Evolutionary conservation across 2,113 vertebrate species (phyloP).

Genomic region (Melospiza georgiana): DNA sequence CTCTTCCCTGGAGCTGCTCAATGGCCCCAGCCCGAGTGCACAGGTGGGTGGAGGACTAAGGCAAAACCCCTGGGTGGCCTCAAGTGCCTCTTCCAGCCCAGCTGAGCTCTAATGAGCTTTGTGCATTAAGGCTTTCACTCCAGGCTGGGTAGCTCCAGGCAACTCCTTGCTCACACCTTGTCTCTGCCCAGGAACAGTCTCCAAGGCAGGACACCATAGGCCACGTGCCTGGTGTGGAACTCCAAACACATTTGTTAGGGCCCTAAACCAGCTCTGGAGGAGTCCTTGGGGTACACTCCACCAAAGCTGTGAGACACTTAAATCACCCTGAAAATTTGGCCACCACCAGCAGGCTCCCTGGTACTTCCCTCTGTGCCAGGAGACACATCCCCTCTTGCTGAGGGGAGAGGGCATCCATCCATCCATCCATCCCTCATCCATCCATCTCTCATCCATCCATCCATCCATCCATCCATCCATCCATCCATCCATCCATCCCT

Average conservation of each 20-base stretch:
- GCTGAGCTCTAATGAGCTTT: constrained; percentile 2
- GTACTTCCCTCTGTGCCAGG: background rate
- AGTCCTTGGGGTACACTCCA: background rate
- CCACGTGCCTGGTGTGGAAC: background rate
- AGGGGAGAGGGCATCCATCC: background rate
- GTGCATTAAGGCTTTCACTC: constrained; percentile 38
- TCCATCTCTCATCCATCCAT: background rate
- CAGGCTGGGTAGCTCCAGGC: background rate
- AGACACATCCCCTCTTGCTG: background rate
- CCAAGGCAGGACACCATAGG: background rate
- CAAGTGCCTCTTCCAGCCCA: background rate
- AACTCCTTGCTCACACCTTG: background rate
- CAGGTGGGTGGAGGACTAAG: background rate
- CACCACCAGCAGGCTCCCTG: background rate
- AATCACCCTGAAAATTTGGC: background rate
- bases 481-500: background rate
- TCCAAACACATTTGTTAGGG: background rate
- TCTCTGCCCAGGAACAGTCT: background rate
- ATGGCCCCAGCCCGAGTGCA: background rate
- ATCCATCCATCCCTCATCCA: background rate
- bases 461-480: background rate
- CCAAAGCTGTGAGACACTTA: background rate
- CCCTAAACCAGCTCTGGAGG: background rate
- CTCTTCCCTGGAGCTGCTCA: background rate
- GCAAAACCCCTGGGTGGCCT: background rate